Evolutionary conservation across 1,140 invertebrate genomes (phyloP).

Genomic region (Drosophila ironensis): DNA sequence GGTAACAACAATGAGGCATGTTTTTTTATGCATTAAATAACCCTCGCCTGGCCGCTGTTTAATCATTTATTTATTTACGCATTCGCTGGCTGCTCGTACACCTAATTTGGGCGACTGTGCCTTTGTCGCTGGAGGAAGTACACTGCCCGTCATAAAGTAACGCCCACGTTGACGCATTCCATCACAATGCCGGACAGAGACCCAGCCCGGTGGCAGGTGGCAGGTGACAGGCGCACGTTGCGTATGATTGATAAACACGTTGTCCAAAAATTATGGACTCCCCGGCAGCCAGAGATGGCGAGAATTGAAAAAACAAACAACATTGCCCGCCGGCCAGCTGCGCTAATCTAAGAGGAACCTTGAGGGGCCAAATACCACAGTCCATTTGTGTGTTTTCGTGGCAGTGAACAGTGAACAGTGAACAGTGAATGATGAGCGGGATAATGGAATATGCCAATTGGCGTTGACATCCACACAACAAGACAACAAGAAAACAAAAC

Average conservation of each 20-base stretch:
- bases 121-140: slow-evolving; percentile 24
- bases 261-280: slow-evolving; percentile 58
- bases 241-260: slow-evolving; percentile 74
- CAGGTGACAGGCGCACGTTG: slow-evolving; percentile 62
- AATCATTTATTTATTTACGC: slow-evolving; percentile 41
- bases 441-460: slow-evolving; percentile 76
- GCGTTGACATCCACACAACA: slow-evolving; percentile 66
- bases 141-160: slow-evolving; percentile 25
- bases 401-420: no score
- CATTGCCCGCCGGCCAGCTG: slow-evolving; percentile 45
- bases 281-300: neutral
- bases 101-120: slow-evolving; percentile 25
- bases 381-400: slow-evolving; percentile 28
- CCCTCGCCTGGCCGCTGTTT: slow-evolving; percentile 22
- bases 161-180: slow-evolving; percentile 57
- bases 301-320: slow-evolving; percentile 32
- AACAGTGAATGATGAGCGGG: slow-evolving; percentile 59
- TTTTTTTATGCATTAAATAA: slow-evolving; percentile 21
- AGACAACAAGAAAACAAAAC: slow-evolving; percentile 13
- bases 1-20: neutral
- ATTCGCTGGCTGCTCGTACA: slow-evolving; percentile 9
- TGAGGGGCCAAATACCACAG: slow-evolving; percentile 45
- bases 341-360: slow-evolving; percentile 55
- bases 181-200: slow-evolving; percentile 29
- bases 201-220: no score